Conservation (phyloP, 2,113 vertebrate species). For the Upupa epops region DNA sequence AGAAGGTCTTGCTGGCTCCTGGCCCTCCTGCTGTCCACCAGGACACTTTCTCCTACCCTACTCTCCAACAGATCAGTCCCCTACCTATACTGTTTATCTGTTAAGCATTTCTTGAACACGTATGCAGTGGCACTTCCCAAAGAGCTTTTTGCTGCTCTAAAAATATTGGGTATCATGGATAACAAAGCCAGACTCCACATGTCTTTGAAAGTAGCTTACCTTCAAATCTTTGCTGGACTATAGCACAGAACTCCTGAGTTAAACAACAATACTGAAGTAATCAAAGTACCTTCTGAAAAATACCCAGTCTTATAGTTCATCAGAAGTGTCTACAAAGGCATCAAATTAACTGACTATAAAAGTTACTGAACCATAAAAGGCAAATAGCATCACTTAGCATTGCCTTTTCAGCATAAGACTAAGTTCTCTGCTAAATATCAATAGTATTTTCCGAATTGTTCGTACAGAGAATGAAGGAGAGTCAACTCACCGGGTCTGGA, state of each 20-base stretch:
- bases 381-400: too few relatives aligned
- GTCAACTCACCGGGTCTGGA: conserved; percentile 8
- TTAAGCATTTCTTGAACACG: rapidly evolving
- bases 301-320: rapidly evolving
- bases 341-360: rapidly evolving
- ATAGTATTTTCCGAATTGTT: neutral
- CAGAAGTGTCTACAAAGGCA: rapidly evolving
- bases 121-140: neutral
- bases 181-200: neutral
- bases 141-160: neutral
- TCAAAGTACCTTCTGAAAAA: neutral
- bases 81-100: too few relatives aligned
- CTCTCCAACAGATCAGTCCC: too few relatives aligned
- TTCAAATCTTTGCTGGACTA: too few relatives aligned
- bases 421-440: neutral
- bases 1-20: too few relatives aligned
- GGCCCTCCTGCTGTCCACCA: too few relatives aligned
- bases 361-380: neutral
- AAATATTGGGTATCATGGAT: too few relatives aligned
- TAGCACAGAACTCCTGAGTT: neutral
- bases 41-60: too few relatives aligned
- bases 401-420: neutral
- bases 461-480: rapidly evolving
- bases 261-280: rapidly evolving
- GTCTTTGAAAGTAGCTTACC: neutral